Evolutionary conservation across 53 echinoderm and acorn worm genomes (phyloP).

Genomic region (Crossaster papposus): DNA sequence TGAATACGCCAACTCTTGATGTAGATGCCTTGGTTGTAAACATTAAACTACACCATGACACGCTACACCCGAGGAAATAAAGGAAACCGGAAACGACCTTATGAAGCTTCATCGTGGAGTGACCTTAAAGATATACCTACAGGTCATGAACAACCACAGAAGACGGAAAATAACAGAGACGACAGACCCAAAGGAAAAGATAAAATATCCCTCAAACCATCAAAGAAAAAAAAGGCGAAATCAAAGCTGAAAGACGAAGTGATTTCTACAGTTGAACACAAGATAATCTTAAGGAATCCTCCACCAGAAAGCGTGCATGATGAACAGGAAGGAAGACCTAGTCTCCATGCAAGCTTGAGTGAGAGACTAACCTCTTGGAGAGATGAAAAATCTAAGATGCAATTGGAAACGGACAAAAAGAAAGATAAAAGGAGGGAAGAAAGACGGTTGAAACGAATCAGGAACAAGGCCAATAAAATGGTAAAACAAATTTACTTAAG

Average conservation of each 20-base stretch:
- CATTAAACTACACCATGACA: conserved; percentile 65
- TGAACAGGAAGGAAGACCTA: not conserved
- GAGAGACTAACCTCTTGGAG: not conserved
- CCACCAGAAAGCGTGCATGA: not conserved
- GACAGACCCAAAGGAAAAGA: not conserved
- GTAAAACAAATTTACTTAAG: not conserved
- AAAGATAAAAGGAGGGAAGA: conserved; percentile 82
- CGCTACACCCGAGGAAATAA: conserved; percentile 86
- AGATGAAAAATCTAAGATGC: not conserved
- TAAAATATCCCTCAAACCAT: not conserved
- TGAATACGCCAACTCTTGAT: not conserved
- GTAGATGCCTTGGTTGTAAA: not conserved
- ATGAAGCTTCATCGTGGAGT: conserved; percentile 86
- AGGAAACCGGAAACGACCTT: conserved; percentile 75
- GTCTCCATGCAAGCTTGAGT: conserved; percentile 35
- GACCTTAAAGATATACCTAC: conserved; percentile 51
- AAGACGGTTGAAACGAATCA: conserved; percentile 76
- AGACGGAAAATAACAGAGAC: not conserved
- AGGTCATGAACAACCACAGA: not conserved
- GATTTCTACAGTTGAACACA: not conserved
- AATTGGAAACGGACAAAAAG: conserved; percentile 25
- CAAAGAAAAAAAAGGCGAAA: not conserved
- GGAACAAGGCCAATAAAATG: conserved; percentile 64
- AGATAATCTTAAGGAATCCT: not conserved
- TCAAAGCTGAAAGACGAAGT: not conserved